phyloP scores from a whole-genome alignment of 2,797 vertebrate genomes.

The Merluccius polli region DNA sequence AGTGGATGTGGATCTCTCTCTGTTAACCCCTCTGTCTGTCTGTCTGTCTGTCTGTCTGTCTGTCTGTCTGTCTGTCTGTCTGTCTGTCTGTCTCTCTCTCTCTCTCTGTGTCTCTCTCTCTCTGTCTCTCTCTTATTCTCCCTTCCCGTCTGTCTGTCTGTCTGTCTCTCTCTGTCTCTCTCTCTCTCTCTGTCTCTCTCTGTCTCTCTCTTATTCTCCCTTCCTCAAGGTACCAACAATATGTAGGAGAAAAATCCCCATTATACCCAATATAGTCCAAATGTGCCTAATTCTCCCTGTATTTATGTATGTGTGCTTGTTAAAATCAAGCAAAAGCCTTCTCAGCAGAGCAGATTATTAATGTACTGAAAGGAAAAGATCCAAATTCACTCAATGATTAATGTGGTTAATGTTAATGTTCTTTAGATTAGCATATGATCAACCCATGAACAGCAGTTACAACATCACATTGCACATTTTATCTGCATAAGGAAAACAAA shows the following conservation, averaged over 20 bases:
- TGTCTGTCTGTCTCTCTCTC: neutral
- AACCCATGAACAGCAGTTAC: conserved; percentile 12
- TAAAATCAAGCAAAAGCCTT: too few species aligned
- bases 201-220: too few species aligned
- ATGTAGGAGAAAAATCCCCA: conserved; percentile 24
- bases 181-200: too few species aligned
- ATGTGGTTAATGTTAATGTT: conserved; percentile 52
- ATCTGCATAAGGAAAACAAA: neutral
- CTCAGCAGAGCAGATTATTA: conserved; percentile 60
- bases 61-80: neutral
- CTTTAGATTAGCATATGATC: conserved; percentile 47
- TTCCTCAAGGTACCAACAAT: conserved; percentile 14
- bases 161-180: too few species aligned
- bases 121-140: too few species aligned
- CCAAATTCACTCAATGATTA: neutral
- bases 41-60: conserved; percentile 1
- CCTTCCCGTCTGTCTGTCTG: too few species aligned
- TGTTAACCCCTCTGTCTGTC: conserved; percentile 5
- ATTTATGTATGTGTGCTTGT: conserved; percentile 21
- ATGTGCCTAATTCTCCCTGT: conserved; percentile 27
- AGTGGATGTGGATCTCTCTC: conserved; percentile 6
- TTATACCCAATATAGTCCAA: conserved; percentile 13
- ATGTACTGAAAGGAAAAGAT: conserved; percentile 44
- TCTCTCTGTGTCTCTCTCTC: neutral
- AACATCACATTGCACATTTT: conserved; percentile 12